Conservation (phyloP, 2,888 invertebrate genomes). For the Omphaloscelis lunosa region DNA sequence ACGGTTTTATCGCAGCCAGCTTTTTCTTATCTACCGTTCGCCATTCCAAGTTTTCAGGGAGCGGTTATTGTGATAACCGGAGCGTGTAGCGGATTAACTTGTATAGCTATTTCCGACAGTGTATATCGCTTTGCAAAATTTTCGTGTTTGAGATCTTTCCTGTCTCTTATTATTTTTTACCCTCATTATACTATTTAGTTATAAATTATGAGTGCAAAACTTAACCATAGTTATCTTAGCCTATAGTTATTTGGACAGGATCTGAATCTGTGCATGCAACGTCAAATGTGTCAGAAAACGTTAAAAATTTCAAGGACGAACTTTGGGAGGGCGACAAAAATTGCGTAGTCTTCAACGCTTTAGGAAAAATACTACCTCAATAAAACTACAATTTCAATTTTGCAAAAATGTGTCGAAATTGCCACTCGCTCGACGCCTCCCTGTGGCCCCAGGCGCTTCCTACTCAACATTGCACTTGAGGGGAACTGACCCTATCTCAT, state of each 20-base stretch:
- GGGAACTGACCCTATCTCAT: slow-evolving; percentile 83
- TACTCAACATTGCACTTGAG: slow-evolving; percentile 71
- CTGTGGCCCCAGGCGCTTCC: slow-evolving; percentile 40
- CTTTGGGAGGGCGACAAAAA: background rate
- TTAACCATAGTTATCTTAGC: background rate
- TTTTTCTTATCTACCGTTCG: slow-evolving; percentile 80
- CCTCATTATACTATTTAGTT: background rate
- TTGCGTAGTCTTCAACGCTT: background rate
- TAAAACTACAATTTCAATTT: too few species aligned
- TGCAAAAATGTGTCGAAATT: background rate
- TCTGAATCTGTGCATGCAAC: too few species aligned
- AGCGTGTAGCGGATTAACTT: slow-evolving; percentile 48
- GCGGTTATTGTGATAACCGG: slow-evolving; percentile 55
- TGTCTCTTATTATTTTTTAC: background rate
- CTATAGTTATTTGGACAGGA: too few species aligned
- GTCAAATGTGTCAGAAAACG: background rate
- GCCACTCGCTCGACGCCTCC: slow-evolving; percentile 58
- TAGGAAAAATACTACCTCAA: background rate
- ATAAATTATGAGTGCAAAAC: background rate
- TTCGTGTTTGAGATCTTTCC: background rate
- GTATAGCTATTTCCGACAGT: slow-evolving; percentile 1
- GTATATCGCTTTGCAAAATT: background rate
- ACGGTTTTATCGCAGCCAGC: slow-evolving; percentile 76
- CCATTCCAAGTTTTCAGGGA: slow-evolving; percentile 73
- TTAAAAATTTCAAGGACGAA: too few species aligned